Evolutionary conservation across 2,797 vertebrate species (phyloP).

Genomic region (Kryptolebias ocellatus): DNA sequence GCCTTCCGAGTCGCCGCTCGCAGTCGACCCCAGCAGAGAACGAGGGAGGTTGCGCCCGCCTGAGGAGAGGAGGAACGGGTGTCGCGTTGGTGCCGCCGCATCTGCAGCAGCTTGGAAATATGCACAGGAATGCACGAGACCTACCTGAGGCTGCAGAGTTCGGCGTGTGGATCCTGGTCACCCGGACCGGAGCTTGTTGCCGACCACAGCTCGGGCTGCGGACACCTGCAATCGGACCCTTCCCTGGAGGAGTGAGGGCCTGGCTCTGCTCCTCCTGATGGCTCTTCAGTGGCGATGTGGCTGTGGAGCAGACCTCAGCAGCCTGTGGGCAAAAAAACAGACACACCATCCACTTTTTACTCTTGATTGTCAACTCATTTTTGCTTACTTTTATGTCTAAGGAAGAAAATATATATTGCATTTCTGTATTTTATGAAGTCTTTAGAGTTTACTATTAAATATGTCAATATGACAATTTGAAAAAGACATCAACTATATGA

Average conservation of each 20-base stretch:
- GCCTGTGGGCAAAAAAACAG: constrained; percentile 67
- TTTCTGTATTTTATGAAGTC: no score
- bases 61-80: constrained; percentile 11
- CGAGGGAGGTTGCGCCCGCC: constrained; percentile 87
- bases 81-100: not conserved
- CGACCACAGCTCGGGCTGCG: constrained; percentile 91
- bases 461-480: no score
- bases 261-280: constrained; percentile 89
- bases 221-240: constrained; percentile 79
- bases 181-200: constrained; percentile 85
- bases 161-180: constrained; percentile 81
- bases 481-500: no score
- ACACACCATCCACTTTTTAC: constrained; percentile 7
- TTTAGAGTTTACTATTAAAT: no score
- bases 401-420: no score
- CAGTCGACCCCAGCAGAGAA: constrained; percentile 83
- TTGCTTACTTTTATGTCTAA: not conserved
- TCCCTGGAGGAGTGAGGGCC: constrained; percentile 88
- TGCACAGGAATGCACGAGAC: no score
- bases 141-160: constrained; percentile 81
- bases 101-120: not conserved
- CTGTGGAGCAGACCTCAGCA: constrained; percentile 87
- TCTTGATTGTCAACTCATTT: not conserved
- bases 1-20: constrained; percentile 85
- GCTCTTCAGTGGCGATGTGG: constrained; percentile 87